Evolutionary conservation across 2,888 invertebrate genomes (phyloP), one percentile per base, ranked within the genome.

Genomic region (Rhorus exstirpatorius): DNA sequence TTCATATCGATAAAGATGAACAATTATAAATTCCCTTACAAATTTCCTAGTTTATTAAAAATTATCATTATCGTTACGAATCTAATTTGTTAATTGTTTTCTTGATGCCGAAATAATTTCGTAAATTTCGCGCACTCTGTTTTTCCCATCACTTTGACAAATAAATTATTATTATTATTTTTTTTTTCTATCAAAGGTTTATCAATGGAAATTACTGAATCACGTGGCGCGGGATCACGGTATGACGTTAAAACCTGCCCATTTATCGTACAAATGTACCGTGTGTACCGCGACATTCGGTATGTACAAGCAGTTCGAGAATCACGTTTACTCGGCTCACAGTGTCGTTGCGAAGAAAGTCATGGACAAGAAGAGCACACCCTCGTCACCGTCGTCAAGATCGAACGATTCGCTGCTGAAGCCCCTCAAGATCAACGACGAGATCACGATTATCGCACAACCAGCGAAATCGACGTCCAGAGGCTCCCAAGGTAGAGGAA

Each of bases 291-390:
- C 98, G 24, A 98, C 98, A 1, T 98, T 98, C 91, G 97, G 97
- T 88, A 97, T 98, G 97, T 98, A 98, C 94, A 97, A 97, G 93
- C 97, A 97, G 90, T 98, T 98, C 89, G 98, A 98, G 92, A 98
- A 97, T 92, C 98, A 98, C 92, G 98, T 98, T 4, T 98, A 98
- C 91, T 97, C 97, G 46, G 98, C 97, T 19, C 98, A 98, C 90
- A 97, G 97, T 91, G 97, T 97, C 19, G 97, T 97, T 17, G 97
- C 97, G 46, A 97, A 97, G 90, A 95, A 97, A 83, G 97, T 97
- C 35, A 97, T 97, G 95, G 97, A 96, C 90, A 96, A 96, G 92
- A 96, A 95, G 90, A 95, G 95, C 90, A 86, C 88, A 24, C 92
- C 93, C 0, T 90, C 94, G 46, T 91, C 93, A 44, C 91, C 93